Percentiles rank a stretch among this genome's conserved stretches.
phyloP scores from a whole-genome alignment of 2,797 vertebrate genomes.

The Arctocebus calabarensis region DNA sequence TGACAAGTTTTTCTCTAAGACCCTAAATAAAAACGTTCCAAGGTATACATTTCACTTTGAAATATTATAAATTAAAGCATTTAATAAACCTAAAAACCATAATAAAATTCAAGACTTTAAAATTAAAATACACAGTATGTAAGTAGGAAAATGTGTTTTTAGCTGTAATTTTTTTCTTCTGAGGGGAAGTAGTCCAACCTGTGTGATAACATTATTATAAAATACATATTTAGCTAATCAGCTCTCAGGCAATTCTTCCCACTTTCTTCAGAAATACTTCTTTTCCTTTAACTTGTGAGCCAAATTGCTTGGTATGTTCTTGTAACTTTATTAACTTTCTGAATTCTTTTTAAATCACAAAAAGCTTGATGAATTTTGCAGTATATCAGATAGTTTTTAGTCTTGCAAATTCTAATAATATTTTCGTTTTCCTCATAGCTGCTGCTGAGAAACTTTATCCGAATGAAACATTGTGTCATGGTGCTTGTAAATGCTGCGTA shows the following conservation, averaged over 20 bases:
- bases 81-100: slow-evolving; percentile 52
- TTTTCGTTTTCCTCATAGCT: slow-evolving; percentile 89
- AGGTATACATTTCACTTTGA: slow-evolving; percentile 19
- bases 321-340: slow-evolving; percentile 72
- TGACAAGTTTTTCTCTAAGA: not conserved
- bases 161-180: not conserved
- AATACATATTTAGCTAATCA: slow-evolving; percentile 38
- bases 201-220: not conserved
- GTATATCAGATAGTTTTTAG: slow-evolving; percentile 63
- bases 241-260: slow-evolving; percentile 31
- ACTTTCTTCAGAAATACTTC: not conserved
- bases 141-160: slow-evolving; percentile 39
- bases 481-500: slow-evolving; percentile 94
- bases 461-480: slow-evolving; percentile 94
- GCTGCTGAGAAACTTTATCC: slow-evolving; percentile 95
- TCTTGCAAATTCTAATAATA: slow-evolving; percentile 75
- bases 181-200: not conserved
- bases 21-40: slow-evolving; percentile 45
- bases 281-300: slow-evolving; percentile 32
- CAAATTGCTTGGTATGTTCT: slow-evolving; percentile 46
- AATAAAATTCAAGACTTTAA: slow-evolving; percentile 16
- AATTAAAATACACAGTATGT: not conserved
- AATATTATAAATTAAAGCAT: slow-evolving; percentile 35
- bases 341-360: slow-evolving; percentile 65
- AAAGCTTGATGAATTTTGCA: slow-evolving; percentile 61